These are phyloP conservation scores for Tetrax tetrax DNA, from an alignment of 2,113 vertebrate genomes.

Conservation along the genomic window DNA sequence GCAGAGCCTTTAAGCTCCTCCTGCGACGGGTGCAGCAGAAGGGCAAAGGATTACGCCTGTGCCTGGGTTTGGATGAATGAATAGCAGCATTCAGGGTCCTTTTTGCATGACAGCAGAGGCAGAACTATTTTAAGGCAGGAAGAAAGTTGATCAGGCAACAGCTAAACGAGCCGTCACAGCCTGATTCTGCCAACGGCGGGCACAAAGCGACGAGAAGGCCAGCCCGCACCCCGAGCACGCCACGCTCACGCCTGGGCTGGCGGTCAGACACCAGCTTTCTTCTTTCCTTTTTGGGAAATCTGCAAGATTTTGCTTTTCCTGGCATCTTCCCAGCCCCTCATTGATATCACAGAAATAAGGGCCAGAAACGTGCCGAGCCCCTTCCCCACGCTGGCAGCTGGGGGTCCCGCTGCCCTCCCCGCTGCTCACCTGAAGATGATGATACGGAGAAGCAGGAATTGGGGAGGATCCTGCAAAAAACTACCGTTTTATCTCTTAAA, in stretches of 20 bases:
- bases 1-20: conserved; percentile 38
- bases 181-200: not conserved
- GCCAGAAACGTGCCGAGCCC: not conserved
- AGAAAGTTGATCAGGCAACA: not conserved
- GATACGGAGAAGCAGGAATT: not conserved
- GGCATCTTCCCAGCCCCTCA: not conserved
- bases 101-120: not conserved
- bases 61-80: not conserved
- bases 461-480: not conserved
- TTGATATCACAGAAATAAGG: not conserved
- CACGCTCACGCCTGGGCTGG: not conserved
- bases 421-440: not conserved
- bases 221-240: rapidly evolving
- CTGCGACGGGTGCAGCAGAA: not conserved
- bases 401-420: not conserved
- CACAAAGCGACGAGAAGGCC: not conserved
- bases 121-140: not conserved
- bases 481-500: not conserved
- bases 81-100: not conserved
- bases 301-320: not conserved
- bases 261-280: not conserved
- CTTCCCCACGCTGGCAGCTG: not conserved
- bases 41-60: not conserved
- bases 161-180: not conserved
- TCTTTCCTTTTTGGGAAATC: conserved; percentile 25